Conservation (phyloP, 2,113 vertebrate species). For the Labrus mixtus region DNA sequence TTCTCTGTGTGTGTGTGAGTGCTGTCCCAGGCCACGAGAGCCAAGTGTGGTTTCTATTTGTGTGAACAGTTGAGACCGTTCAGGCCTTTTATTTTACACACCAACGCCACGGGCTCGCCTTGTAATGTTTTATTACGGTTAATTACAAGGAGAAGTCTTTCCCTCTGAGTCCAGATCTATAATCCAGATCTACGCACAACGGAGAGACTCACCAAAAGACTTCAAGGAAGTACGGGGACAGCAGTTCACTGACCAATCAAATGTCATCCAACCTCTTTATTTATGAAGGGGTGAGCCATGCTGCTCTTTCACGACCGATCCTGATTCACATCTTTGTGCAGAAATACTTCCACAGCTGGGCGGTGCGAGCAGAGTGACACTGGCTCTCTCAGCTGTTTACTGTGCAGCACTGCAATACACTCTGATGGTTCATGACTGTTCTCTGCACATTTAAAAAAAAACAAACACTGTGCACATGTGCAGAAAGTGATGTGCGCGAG, state of each 20-base stretch:
- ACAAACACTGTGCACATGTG: not conserved
- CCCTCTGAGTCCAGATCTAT: constrained; percentile 46
- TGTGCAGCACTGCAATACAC: not conserved
- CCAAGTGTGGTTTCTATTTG: constrained; percentile 72
- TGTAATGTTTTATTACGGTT: constrained; percentile 68
- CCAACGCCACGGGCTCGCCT: constrained; percentile 59
- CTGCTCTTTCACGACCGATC: constrained; percentile 22
- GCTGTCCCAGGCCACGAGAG: constrained; percentile 36
- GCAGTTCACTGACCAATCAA: constrained; percentile 50
- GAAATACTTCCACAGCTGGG: constrained; percentile 35
- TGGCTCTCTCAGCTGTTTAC: not conserved
- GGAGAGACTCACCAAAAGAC: constrained; percentile 48
- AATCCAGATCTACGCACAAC: constrained; percentile 70
- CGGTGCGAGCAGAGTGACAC: not conserved
- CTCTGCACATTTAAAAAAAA: too few species aligned
- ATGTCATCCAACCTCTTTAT: constrained; percentile 54
- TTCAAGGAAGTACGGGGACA: constrained; percentile 58
- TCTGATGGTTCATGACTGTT: not conserved
- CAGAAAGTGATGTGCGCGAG: not conserved
- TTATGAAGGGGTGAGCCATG: constrained; percentile 36
- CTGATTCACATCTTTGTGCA: constrained; percentile 28
- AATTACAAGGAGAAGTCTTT: constrained; percentile 69
- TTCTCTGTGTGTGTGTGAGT: constrained; percentile 19
- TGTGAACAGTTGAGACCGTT: constrained; percentile 66
- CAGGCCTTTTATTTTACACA: constrained; percentile 72